Base-by-base conservation (phyloP, 2,797 vertebrate genomes). In the Esox masquinongy region DNA sequence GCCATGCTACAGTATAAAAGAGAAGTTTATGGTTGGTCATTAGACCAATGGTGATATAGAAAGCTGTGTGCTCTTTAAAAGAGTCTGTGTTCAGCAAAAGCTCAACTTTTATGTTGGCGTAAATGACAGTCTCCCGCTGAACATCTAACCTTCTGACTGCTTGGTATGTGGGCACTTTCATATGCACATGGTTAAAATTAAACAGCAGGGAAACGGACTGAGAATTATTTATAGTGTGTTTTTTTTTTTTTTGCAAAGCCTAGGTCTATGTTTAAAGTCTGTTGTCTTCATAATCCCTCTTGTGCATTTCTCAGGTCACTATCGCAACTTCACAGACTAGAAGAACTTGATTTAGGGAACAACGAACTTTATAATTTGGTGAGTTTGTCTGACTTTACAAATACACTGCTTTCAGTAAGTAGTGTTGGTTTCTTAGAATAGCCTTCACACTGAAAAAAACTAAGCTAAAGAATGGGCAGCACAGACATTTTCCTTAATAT, bases 311-410 rank as follows among this genome's bases (percentile, higher is more conserved):
- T 77, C 88, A 99, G 98, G 89, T 99, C 98, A 75, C 91, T 99
- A 79, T 94, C 96, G 74, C 94, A 95, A 78, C 96, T 99, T 39
- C 94, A 95, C 70, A 95, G 93, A 93, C 95, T 99, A 84, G 96
- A 99, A 95, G 97, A 98, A 90, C 96, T 99, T 73, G 98, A 99
- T 92, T 90, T 99, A 86, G 98, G 98, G 88, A 99, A 96, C 93
- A 99, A 99, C 93, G 98, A 98, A 85, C 94, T 99, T 22, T 96
- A 95, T 91, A 93, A 88, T 85, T 94, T 99, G 97, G 98, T 99
- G 90, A 95, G 96, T 83, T 84, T 67, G 22, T 53, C 61, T 63
- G 61, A 29, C 22, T 26, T 64, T 26, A 2, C 61, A 7, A 67
- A 34, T 67, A 67, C 24, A 29, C 31, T 67, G 29, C 2, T 31